Evolutionary conservation across 2,113 vertebrate species (phyloP).

Genomic region (Muscicapa adusta): DNA sequence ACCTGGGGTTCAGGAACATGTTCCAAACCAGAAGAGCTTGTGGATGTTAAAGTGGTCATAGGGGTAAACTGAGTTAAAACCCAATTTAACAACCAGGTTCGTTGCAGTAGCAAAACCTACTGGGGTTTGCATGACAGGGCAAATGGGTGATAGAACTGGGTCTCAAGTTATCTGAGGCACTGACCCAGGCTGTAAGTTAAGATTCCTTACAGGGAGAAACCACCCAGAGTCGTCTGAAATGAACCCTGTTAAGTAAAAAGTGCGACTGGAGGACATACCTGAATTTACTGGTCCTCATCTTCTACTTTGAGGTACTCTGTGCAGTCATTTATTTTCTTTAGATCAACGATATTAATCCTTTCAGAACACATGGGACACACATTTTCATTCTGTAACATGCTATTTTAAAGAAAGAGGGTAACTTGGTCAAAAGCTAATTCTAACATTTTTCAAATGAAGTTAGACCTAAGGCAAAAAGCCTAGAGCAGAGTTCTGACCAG

Average conservation of each 20-base stretch:
- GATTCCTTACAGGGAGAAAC: too few relatives aligned
- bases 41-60: rapidly evolving
- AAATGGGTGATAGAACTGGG: rapidly evolving
- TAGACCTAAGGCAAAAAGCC: background rate
- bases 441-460: background rate
- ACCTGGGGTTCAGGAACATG: background rate
- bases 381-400: slow-evolving; percentile 83
- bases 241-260: background rate
- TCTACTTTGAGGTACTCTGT: slow-evolving; percentile 77
- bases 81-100: too few relatives aligned
- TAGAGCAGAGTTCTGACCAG: background rate
- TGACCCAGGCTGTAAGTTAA: background rate
- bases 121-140: background rate
- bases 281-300: slow-evolving; percentile 65
- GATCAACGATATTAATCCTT: slow-evolving; percentile 70
- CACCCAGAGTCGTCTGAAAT: rapidly evolving
- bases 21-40: background rate
- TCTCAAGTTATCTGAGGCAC: rapidly evolving
- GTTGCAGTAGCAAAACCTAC: background rate
- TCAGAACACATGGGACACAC: slow-evolving; percentile 94
- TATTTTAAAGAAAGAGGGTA: slow-evolving; percentile 56
- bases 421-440: background rate
- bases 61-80: background rate
- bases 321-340: slow-evolving; percentile 81
- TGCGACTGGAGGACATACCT: background rate